These are phyloP conservation scores for Oreochromis tanganicae DNA, from an alignment of 2,113 vertebrate genomes.

Conservation along the genomic window DNA sequence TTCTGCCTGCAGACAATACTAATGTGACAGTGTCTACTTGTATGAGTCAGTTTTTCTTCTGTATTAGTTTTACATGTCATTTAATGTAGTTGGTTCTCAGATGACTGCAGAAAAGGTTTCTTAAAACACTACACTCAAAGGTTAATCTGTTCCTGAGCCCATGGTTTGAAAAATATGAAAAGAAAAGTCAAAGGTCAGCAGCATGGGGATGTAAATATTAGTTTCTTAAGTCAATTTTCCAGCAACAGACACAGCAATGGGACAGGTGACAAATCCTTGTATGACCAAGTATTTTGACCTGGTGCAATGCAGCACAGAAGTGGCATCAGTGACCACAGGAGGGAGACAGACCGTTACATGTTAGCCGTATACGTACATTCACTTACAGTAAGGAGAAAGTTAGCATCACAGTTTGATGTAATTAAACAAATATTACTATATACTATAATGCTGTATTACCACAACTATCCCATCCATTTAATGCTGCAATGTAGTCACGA, in stretches of 20 bases:
- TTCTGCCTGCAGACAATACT: neutral
- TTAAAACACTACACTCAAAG: neutral
- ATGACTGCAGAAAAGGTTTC: neutral
- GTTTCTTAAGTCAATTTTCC: neutral
- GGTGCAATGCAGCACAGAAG: neutral
- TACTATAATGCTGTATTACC: neutral
- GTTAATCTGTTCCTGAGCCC: neutral
- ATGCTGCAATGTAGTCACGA: neutral
- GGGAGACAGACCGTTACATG: neutral
- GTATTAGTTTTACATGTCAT: neutral
- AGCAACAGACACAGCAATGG: rapidly evolving
- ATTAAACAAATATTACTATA: neutral
- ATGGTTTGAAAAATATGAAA: neutral
- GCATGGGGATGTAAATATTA: neutral
- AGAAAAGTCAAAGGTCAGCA: neutral
- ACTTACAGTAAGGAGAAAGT: neutral
- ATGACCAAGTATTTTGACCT: neutral
- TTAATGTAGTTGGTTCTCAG: neutral
- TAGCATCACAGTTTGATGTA: neutral
- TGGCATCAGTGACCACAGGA: neutral
- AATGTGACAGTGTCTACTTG: neutral
- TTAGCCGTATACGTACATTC: neutral
- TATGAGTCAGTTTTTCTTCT: neutral
- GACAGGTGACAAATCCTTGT: neutral
- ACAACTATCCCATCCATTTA: neutral